Evolutionary conservation across 2,888 invertebrate species (phyloP).

Genomic region (Notodonta ziczac): DNA sequence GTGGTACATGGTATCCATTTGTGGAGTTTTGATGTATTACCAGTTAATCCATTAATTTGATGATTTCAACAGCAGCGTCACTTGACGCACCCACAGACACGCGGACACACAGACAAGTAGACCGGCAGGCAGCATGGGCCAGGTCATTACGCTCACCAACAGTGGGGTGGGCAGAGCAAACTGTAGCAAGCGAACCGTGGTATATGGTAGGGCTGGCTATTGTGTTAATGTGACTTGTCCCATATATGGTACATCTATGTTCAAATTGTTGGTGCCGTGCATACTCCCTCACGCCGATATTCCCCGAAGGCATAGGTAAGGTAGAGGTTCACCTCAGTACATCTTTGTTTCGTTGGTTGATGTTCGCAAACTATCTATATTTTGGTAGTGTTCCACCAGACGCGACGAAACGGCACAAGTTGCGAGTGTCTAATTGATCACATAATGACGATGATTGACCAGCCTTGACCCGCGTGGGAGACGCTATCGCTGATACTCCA

Average conservation of each 20-base stretch:
- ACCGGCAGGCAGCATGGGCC: background rate
- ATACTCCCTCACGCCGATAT: too few species aligned
- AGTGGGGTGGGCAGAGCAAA: constrained; percentile 5
- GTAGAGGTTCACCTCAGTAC: too few species aligned
- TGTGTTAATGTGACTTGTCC: background rate
- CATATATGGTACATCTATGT: background rate
- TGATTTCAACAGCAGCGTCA: background rate
- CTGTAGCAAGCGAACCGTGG: constrained; percentile 3
- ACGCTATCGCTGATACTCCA: background rate
- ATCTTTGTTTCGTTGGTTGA: too few species aligned
- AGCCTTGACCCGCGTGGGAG: constrained; percentile 46
- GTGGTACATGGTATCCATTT: too few species aligned
- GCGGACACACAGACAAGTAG: background rate
- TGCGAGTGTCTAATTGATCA: constrained; percentile 7
- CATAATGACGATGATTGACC: constrained; percentile 1
- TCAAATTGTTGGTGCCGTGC: too few species aligned
- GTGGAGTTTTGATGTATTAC: background rate
- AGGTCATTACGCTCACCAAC: constrained; percentile 6
- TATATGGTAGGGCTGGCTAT: background rate
- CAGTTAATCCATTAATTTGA: background rate
- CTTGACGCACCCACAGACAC: constrained; percentile 2
- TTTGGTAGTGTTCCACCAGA: background rate
- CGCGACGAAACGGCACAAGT: background rate
- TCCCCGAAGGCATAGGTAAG: too few species aligned
- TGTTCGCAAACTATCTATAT: too few species aligned